Evolutionary conservation across 2,888 invertebrate species (phyloP), one percentile per base, ranked within the genome.

Genomic region (Sisyra nigra): DNA sequence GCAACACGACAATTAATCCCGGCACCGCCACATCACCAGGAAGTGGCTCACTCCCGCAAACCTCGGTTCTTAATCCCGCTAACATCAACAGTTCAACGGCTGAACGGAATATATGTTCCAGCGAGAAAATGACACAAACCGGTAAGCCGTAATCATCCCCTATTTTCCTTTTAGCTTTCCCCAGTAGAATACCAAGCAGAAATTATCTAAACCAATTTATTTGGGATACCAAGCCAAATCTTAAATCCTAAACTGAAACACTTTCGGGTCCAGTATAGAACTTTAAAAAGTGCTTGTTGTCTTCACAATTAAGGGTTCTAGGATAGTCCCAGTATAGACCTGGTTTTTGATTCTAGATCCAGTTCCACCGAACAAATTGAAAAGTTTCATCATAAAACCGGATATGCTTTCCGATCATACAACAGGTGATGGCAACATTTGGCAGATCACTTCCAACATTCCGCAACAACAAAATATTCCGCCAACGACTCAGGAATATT

Each of bases 71-170:
- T 32, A 46, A 49, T 39, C 46, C 50, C 29, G 51, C 52, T 42
- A 47, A 52, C 38, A 50, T 50, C 40, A 48, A 50, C 10, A 54
- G 55, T 24, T 56, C 57, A 32, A 55, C 59, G 35, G 73, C 66
- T 46, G 68, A 68, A 52, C 71, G 69, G 55, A 76, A 74, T 57
- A 68, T 84, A 30, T 85, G 83, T 60, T 84, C 83, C 41, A 84
- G 83, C 34, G 88, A 88, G 59, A 88, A 88, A 61, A 88, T 85
- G 76, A 88, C 88, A 3, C 88, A 88, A 65, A 84, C 87, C 50
- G 77, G 76, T 72, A 64, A 41, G 34, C 18, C 9, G 30, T 30
- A 9, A 30, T 30, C 7, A 8, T 30, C 9, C 9, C n/a, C n/a
- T n/a, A n/a, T n/a, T n/a, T n/a, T n/a, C n/a, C n/a, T n/a, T n/a